Evolutionary conservation across 2,888 invertebrate genomes (phyloP).

Genomic region (Stegana nigrithorax): DNA sequence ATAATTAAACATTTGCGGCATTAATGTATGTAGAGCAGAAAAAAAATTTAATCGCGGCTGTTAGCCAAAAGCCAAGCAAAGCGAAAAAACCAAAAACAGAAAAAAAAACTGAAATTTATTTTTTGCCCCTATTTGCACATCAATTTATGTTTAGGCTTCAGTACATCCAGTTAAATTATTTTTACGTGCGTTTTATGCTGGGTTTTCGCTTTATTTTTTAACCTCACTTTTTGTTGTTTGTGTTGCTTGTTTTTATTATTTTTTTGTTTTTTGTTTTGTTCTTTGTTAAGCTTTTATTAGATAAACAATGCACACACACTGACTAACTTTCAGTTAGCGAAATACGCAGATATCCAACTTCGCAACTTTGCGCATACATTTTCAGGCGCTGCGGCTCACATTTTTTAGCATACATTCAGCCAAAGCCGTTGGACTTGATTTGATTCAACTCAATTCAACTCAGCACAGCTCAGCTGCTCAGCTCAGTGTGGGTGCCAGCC

Average conservation of each 20-base stretch:
- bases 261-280: background rate
- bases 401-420: too few relatives aligned
- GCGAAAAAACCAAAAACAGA: background rate
- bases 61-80: background rate
- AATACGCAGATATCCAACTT: background rate
- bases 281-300: background rate
- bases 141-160: slow-evolving; percentile 4
- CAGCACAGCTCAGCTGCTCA: too few relatives aligned
- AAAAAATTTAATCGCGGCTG: too few relatives aligned
- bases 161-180: slow-evolving; percentile 17
- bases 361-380: too few relatives aligned
- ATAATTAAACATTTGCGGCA: slow-evolving; percentile 13
- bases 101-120: background rate
- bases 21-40: too few relatives aligned
- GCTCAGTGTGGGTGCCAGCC: too few relatives aligned
- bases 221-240: too few relatives aligned
- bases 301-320: background rate
- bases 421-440: too few relatives aligned
- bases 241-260: background rate
- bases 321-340: too few relatives aligned
- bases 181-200: too few relatives aligned
- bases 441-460: too few relatives aligned
- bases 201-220: background rate
- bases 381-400: too few relatives aligned
- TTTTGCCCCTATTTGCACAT: slow-evolving; percentile 5